phyloP scores from a whole-genome alignment of 2,888 invertebrate species.

The Macrophya annulata region DNA sequence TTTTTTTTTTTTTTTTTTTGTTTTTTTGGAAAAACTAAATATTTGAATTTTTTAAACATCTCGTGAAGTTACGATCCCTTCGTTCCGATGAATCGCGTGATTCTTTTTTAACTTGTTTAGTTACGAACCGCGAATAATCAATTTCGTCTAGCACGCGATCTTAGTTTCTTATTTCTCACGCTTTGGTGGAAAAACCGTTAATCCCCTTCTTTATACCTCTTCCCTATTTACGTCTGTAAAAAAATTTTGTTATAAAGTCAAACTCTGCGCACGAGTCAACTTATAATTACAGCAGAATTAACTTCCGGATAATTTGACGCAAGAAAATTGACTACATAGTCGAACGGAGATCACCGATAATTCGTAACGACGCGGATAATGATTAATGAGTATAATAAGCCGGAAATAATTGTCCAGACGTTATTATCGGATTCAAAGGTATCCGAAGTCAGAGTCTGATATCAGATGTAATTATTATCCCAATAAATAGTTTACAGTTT shows the following conservation, averaged over 20 bases:
- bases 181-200: neutral
- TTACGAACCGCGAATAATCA: neutral
- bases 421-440: neutral
- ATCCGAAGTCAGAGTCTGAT: neutral
- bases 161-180: constrained; percentile 9
- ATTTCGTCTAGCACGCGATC: constrained; percentile 15
- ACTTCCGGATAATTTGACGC: constrained; percentile 43
- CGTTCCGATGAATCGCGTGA: neutral
- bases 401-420: constrained; percentile 28
- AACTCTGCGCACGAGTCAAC: neutral
- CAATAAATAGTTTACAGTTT: neutral
- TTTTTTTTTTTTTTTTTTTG: neutral
- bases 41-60: no score
- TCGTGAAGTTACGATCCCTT: neutral
- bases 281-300: neutral
- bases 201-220: neutral
- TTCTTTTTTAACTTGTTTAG: neutral
- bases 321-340: neutral
- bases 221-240: neutral
- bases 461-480: neutral
- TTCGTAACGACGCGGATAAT: constrained; percentile 5
- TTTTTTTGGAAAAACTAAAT: neutral
- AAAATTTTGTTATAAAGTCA: neutral
- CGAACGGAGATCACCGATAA: constrained; percentile 21
- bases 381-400: neutral